Evolutionary conservation across 2,888 invertebrate genomes (phyloP), one percentile per base, ranked within the genome.

Genomic region (Oscheius sp.): DNA sequence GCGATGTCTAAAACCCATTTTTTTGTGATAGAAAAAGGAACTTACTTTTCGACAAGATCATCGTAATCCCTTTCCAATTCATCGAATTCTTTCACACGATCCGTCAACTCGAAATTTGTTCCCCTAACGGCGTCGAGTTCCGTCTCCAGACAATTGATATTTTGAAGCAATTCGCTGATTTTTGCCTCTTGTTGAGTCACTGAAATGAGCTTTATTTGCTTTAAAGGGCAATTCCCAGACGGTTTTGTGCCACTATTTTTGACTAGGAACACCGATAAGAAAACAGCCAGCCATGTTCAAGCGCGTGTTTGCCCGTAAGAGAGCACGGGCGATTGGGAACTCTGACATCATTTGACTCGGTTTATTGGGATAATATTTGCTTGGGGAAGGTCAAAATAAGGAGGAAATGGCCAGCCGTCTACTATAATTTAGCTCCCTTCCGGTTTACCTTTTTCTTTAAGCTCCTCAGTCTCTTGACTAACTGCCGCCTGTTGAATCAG

Each of bases 51-150:
- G 3, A 66, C 49, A 1, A 66, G 66, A 9, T 52, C 29, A 27
- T 66, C 66, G n/a, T 66, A 66, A n/a, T 52, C 66, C 13, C 16
- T 23, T 21, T 66, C 66, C 2, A 66, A 12, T 27, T 52, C 52
- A 12, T 27, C 52, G 5, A 27, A 13, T 27, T 66, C 66, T 18
- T 66, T 66, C n/a, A 21, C 16, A 2, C 52, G 49, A 29, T 52
- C 52, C 21, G 46, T 23, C 21, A 66, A 18, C n/a, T 45, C 64
- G 13, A 56, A 56, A 43, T 59, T 46, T 7, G 41, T 35, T 16
- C 16, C 46, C 29, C 35, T 35, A 2, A 46, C 45, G 7, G 45
- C 21, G 16, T 66, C 64, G 12, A 46, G 25, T 9, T 63, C 66
- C 12, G 55, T 0, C 16, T 52, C 56, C 35, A 56, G 56, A 16